These are phyloP conservation scores for Ivindomyrus marchei DNA, from an alignment of 2,113 vertebrate species.

Conservation along the genomic window DNA sequence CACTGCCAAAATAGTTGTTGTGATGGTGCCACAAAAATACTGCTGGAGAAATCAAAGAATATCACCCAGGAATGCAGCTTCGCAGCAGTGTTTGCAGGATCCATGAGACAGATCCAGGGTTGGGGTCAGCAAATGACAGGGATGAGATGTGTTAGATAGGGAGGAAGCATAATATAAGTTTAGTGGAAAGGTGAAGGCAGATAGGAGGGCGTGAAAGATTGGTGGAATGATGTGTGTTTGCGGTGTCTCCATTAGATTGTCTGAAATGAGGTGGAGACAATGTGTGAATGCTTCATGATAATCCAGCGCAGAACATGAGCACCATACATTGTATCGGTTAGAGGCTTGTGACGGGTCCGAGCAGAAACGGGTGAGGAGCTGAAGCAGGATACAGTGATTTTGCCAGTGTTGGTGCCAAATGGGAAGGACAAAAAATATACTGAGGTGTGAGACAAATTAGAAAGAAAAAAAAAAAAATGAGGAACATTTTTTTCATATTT, in stretches of 20 bases:
- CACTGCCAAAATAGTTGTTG: background rate
- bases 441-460: background rate
- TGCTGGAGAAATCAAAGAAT: background rate
- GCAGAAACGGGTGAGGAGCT: background rate
- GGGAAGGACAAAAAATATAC: background rate
- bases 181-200: background rate
- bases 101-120: background rate
- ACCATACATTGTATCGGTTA: background rate
- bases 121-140: background rate
- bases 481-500: background rate
- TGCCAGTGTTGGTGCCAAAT: background rate
- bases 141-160: background rate
- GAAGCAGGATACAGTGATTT: background rate
- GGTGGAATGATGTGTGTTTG: background rate
- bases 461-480: background rate
- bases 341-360: background rate
- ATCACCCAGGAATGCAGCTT: background rate
- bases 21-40: background rate
- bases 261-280: background rate
- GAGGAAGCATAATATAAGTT: background rate
- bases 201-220: background rate
- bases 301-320: background rate
- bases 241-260: background rate
- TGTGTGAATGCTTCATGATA: background rate
- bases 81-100: background rate